Conservation (phyloP, 1,140 invertebrate genomes). For the Heliconius hewitsoni region DNA sequence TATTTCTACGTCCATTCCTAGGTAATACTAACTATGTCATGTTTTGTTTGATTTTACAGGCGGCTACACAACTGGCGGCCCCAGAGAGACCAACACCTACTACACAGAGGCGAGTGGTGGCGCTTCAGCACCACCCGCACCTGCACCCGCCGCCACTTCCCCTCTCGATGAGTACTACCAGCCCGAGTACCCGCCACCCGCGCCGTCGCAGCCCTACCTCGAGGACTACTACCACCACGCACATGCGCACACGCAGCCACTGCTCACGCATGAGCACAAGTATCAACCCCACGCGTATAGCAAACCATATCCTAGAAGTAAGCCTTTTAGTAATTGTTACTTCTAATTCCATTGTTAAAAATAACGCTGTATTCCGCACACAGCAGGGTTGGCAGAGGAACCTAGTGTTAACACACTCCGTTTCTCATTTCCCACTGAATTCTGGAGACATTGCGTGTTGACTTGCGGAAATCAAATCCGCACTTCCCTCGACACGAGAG, state of each 20-base stretch:
- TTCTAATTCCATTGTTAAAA: not conserved
- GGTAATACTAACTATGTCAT: not conserved
- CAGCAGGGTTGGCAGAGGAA: too few relatives aligned
- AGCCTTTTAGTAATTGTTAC: conserved; percentile 34
- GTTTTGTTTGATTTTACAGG: conserved; percentile 54
- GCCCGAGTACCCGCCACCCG: conserved; percentile 68
- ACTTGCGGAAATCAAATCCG: too few relatives aligned
- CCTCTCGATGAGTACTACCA: conserved; percentile 77
- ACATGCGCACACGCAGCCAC: conserved; percentile 84
- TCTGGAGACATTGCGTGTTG: too few relatives aligned
- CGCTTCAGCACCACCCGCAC: conserved; percentile 51
- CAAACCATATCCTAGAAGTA: conserved; percentile 86
- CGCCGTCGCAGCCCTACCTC: conserved; percentile 66
- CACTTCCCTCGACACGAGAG: too few relatives aligned
- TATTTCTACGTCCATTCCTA: not conserved
- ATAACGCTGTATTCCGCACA: too few relatives aligned
- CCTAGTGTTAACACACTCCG: too few relatives aligned
- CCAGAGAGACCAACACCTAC: conserved; percentile 71
- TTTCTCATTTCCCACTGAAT: too few relatives aligned
- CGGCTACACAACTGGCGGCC: conserved; percentile 77
- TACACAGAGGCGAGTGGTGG: conserved; percentile 68
- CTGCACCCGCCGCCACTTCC: conserved; percentile 60
- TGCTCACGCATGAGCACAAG: conserved; percentile 85
- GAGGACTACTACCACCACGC: conserved; percentile 76
- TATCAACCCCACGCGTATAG: conserved; percentile 85